Conservation (phyloP, 2,797 vertebrate species). For the Myotis vivesi region DNA sequence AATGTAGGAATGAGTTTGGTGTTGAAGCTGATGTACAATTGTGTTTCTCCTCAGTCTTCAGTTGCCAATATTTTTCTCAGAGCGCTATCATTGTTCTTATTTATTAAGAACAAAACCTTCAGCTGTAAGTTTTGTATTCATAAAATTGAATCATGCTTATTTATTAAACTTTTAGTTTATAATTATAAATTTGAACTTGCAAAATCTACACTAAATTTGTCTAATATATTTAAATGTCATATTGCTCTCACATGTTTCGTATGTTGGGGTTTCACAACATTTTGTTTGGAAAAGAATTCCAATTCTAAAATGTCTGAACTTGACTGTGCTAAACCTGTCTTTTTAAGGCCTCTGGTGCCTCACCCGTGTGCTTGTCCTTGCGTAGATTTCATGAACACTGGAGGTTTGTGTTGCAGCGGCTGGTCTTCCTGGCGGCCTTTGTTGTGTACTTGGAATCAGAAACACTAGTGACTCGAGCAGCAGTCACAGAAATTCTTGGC, state of each 20-base stretch:
- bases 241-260: neutral
- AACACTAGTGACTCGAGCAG: conserved; percentile 92
- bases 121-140: conserved; percentile 9
- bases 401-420: conserved; percentile 96
- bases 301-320: neutral
- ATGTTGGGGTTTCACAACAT: neutral
- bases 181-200: neutral
- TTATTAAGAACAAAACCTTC: neutral
- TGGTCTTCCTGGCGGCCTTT: conserved; percentile 94
- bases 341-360: neutral
- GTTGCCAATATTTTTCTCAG: conserved; percentile 1
- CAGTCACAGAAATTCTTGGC: conserved; percentile 93
- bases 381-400: conserved; percentile 97
- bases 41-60: neutral
- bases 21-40: neutral
- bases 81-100: neutral
- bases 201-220: neutral
- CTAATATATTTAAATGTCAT: neutral
- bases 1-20: neutral
- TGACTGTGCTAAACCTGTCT: neutral
- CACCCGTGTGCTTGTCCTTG: neutral
- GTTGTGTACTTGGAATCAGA: conserved; percentile 96
- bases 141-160: conserved; percentile 4
- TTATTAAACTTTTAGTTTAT: conserved; percentile 17
- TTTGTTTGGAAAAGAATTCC: neutral